phyloP scores from a whole-genome alignment of 2,113 vertebrate species.

The Ceuthmochares aereus region DNA sequence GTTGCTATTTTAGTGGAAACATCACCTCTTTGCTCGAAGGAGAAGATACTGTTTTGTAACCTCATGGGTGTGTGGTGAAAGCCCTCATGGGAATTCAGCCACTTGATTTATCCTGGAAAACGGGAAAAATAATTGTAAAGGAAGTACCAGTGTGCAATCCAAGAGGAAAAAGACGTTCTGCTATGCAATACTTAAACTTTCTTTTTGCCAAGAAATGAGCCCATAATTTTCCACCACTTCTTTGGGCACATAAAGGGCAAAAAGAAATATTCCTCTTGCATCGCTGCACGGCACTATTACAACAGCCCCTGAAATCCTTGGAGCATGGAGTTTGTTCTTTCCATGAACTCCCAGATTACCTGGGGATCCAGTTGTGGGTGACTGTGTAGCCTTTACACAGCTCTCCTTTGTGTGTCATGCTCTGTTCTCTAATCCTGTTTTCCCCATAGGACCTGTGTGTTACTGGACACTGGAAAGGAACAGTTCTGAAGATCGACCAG shows the following conservation, averaged over 20 bases:
- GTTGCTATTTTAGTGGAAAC: not conserved
- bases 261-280: not conserved
- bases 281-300: not conserved
- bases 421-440: not conserved
- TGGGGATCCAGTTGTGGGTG: not conserved
- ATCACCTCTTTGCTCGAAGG: not conserved
- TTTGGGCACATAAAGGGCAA: not conserved
- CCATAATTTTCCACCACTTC: not conserved
- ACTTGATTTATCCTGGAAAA: not conserved
- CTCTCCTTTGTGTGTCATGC: accelerated
- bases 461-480: not conserved
- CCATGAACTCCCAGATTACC: not conserved
- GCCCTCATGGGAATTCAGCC: not conserved
- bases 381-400: not conserved
- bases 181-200: not conserved
- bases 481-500: not conserved
- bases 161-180: not conserved
- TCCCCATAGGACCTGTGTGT: not conserved
- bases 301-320: not conserved
- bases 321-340: not conserved
- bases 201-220: not conserved
- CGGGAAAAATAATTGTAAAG: not conserved
- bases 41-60: not conserved
- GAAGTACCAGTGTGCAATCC: not conserved
- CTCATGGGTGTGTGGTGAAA: not conserved